These are phyloP conservation scores for Gallinago nigripennis DNA, from an alignment of 2,797 vertebrate genomes.

Conservation along the genomic window DNA sequence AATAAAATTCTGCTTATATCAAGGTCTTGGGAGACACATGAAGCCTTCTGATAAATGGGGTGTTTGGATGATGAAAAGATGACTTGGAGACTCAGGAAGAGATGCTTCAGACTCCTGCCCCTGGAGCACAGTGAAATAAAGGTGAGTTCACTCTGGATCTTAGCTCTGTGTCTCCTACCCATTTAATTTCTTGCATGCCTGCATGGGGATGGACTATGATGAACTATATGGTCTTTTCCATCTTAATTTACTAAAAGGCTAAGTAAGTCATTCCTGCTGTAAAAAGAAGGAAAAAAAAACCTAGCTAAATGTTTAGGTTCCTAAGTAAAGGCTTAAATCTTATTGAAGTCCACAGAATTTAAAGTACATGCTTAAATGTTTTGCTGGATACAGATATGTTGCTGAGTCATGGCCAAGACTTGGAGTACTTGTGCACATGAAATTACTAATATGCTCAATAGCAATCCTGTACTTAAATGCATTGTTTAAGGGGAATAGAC, in stretches of 20 bases:
- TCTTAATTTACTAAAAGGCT: neutral
- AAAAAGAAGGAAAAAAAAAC: neutral
- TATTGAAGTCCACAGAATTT: neutral
- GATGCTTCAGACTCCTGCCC: neutral
- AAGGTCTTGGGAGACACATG: slow-evolving; percentile 62
- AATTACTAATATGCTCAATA: neutral
- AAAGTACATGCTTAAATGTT: neutral
- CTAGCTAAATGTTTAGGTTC: neutral
- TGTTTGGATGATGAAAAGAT: slow-evolving; percentile 37
- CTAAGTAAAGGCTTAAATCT: neutral
- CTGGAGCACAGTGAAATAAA: slow-evolving; percentile 45
- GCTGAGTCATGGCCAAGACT: slow-evolving; percentile 2
- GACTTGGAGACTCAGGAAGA: slow-evolving; percentile 28
- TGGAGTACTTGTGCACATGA: neutral
- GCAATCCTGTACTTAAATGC: neutral
- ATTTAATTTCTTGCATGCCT: neutral
- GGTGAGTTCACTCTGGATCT: slow-evolving; percentile 5
- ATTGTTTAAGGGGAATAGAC: neutral
- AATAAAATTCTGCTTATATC: slow-evolving; percentile 58
- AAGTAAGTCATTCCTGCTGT: neutral
- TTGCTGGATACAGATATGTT: neutral
- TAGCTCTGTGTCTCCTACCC: neutral
- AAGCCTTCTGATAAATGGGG: slow-evolving; percentile 47
- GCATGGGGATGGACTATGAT: neutral
- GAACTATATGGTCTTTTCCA: neutral